A percentile compares a stretch with the other conserved stretches of the same genome.
Evolutionary conservation across 2,113 vertebrate genomes (phyloP).

Genomic region (Thryonomys swinderianus): DNA sequence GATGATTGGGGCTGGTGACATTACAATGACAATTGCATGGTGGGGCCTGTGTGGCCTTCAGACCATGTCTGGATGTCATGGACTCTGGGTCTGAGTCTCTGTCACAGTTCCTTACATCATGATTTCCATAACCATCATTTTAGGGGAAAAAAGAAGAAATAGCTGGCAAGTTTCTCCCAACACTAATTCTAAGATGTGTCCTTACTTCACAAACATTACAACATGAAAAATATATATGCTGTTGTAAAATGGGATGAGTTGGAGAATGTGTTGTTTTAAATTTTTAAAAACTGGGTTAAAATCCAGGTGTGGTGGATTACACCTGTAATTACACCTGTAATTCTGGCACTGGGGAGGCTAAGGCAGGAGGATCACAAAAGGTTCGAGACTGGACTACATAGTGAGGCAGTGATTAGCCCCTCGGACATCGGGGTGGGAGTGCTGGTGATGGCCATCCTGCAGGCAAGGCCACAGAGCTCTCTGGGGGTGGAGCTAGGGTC

Average conservation of each 20-base stretch:
- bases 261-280: background rate
- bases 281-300: background rate
- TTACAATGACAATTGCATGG: no score
- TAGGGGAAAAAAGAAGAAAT: background rate
- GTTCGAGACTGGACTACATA: no score
- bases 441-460: no score
- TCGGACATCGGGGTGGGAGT: no score
- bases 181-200: background rate
- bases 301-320: background rate
- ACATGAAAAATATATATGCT: conserved; percentile 2
- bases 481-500: background rate
- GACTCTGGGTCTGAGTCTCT: background rate
- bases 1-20: background rate
- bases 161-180: background rate
- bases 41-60: background rate
- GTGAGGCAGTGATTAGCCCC: no score
- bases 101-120: background rate
- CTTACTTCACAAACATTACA: background rate
- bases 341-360: background rate
- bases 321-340: background rate
- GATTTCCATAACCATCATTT: background rate
- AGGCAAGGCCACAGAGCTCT: background rate
- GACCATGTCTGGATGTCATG: background rate
- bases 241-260: background rate
- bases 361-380: background rate